These are phyloP conservation scores for Pseudeuparius sepicola DNA, from an alignment of 2,888 invertebrate genomes.

Conservation along the genomic window DNA sequence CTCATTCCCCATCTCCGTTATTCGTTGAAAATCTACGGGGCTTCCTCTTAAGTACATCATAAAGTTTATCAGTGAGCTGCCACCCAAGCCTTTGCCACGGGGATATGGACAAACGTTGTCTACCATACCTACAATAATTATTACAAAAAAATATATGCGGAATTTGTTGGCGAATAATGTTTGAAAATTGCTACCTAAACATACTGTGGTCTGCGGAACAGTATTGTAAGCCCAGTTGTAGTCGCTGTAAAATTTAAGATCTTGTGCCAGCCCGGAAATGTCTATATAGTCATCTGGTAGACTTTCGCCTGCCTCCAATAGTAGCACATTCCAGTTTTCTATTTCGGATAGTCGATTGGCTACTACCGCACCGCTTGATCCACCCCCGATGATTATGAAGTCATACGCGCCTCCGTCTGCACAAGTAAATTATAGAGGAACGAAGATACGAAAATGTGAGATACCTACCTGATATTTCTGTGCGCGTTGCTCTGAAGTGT, in stretches of 20 bases:
- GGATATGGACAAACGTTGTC: slow-evolving; percentile 31
- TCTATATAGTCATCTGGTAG: slow-evolving; percentile 20
- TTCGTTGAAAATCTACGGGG: slow-evolving; percentile 39
- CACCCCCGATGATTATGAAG: slow-evolving; percentile 23
- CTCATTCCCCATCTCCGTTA: slow-evolving; percentile 36
- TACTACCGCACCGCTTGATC: slow-evolving; percentile 22
- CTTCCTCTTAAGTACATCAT: slow-evolving; percentile 43
- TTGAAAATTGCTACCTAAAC: slow-evolving; percentile 23
- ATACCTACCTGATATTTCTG: too few species aligned
- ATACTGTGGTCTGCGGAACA: slow-evolving; percentile 21
- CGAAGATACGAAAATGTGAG: too few species aligned
- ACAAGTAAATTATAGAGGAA: too few species aligned
- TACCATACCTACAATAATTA: slow-evolving; percentile 21
- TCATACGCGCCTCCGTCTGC: slow-evolving; percentile 22
- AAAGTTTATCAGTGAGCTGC: slow-evolving; percentile 40
- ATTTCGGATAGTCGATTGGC: slow-evolving; percentile 23
- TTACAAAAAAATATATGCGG: too few species aligned
- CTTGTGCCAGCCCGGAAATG: slow-evolving; percentile 21
- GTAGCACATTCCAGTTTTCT: slow-evolving; percentile 18
- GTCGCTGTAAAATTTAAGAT: slow-evolving; percentile 17
- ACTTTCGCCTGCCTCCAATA: slow-evolving; percentile 23
- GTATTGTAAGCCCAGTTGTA: slow-evolving; percentile 23
- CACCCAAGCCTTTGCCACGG: slow-evolving; percentile 43
- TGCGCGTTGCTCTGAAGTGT: too few species aligned
- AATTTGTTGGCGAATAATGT: too few species aligned